phyloP scores from a whole-genome alignment of 2,797 vertebrate genomes.

The Sarcoramphus papa region DNA sequence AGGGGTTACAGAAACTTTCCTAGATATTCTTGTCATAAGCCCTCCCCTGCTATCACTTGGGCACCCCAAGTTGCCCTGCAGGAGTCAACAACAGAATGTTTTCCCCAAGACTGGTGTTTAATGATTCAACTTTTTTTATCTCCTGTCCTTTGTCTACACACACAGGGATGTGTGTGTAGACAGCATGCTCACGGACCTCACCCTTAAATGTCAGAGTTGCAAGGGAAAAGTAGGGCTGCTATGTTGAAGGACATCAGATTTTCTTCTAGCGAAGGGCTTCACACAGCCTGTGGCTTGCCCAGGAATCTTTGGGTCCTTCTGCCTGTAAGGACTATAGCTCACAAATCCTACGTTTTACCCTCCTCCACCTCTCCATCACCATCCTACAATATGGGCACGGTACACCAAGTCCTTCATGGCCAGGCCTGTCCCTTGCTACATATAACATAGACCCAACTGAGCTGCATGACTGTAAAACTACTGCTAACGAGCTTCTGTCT shows the following conservation, averaged over 20 bases:
- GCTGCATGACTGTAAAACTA: not conserved
- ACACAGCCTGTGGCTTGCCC: not conserved
- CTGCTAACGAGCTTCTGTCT: not conserved
- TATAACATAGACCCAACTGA: fast-evolving
- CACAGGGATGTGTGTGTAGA: fast-evolving
- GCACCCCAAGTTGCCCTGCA: not conserved
- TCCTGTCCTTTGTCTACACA: not conserved
- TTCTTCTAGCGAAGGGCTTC: not conserved
- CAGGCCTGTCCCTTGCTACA: not conserved
- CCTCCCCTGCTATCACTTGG: not conserved
- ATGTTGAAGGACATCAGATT: not conserved
- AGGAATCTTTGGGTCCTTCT: not conserved
- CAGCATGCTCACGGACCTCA: fast-evolving
- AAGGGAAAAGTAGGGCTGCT: not conserved
- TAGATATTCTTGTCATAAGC: not conserved
- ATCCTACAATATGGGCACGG: not conserved
- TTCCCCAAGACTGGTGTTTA: not conserved
- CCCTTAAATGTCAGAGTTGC: not conserved
- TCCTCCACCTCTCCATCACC: not conserved
- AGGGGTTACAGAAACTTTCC: not conserved
- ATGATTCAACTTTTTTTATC: not conserved
- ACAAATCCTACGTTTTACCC: not conserved
- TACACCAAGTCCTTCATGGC: not conserved
- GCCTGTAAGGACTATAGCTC: not conserved
- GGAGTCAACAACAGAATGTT: not conserved